Evolutionary conservation across 2,888 invertebrate genomes (phyloP).

Genomic region (Eupithecia pulchellata): DNA sequence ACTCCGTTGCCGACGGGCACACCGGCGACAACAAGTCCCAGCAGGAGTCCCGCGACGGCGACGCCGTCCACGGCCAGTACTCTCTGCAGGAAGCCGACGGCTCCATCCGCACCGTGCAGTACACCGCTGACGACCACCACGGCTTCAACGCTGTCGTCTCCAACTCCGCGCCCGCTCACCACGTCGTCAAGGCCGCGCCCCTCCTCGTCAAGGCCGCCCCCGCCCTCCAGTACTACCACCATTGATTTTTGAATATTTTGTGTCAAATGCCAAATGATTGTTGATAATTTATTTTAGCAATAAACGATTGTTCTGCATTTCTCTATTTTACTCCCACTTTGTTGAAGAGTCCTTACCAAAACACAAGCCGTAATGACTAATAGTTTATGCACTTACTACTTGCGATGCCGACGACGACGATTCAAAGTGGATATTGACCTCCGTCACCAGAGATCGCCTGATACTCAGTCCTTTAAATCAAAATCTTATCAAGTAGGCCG

Average conservation of each 20-base stretch:
- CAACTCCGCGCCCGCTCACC: conserved; percentile 65
- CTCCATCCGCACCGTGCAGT: conserved; percentile 83
- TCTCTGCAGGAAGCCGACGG: conserved; percentile 85
- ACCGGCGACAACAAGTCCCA: conserved; percentile 86
- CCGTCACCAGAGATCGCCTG: too few relatives aligned
- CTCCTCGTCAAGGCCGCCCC: conserved; percentile 64
- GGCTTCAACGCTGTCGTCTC: conserved; percentile 78
- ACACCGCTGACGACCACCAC: conserved; percentile 82
- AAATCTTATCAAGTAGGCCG: too few relatives aligned
- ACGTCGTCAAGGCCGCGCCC: conserved; percentile 64
- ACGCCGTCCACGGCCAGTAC: conserved; percentile 83
- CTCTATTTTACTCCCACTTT: background rate
- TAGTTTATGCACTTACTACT: too few relatives aligned
- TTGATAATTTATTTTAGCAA: conserved; percentile 49
- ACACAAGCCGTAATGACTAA: too few relatives aligned
- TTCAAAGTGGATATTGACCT: too few relatives aligned
- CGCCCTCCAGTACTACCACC: conserved; percentile 66
- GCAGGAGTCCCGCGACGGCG: conserved; percentile 82
- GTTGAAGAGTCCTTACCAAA: too few relatives aligned
- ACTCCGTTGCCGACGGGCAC: conserved; percentile 84
- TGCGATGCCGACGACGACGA: too few relatives aligned
- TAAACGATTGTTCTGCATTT: conserved; percentile 29
- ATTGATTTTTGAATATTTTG: conserved; percentile 46
- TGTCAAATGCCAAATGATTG: conserved; percentile 36
- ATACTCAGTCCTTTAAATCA: too few relatives aligned